These are phyloP conservation scores for Bradysia coprophila DNA, from an alignment of 1,140 invertebrate genomes.

Conservation along the genomic window DNA sequence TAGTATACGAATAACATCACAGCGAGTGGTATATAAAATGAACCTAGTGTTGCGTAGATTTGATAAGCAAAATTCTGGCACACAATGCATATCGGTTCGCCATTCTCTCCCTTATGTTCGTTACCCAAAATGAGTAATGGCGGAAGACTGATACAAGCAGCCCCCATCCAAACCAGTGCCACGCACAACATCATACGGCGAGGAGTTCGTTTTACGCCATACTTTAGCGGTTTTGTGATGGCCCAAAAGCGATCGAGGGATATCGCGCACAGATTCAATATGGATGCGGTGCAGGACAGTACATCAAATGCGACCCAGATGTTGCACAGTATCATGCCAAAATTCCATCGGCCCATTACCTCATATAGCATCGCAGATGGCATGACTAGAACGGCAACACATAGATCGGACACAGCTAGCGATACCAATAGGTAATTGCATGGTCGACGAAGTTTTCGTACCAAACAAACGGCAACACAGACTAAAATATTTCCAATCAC, in stretches of 20 bases:
- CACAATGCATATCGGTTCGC: constrained; percentile 55
- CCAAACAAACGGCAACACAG: constrained; percentile 71
- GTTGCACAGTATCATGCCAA: constrained; percentile 67
- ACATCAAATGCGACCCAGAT: constrained; percentile 73
- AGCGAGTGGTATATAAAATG: constrained; percentile 74
- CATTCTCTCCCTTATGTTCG: constrained; percentile 39
- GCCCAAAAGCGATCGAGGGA: constrained; percentile 77
- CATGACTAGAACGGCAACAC: constrained; percentile 67
- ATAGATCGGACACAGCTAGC: constrained; percentile 74
- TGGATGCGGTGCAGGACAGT: constrained; percentile 69
- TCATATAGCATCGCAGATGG: constrained; percentile 68
- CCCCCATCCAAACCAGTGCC: constrained; percentile 69
- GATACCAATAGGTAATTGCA: constrained; percentile 79
- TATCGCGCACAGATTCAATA: constrained; percentile 83
- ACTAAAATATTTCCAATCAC: constrained; percentile 80
- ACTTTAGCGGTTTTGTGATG: constrained; percentile 78
- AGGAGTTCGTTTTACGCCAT: constrained; percentile 72
- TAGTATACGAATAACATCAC: constrained; percentile 86
- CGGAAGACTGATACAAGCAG: constrained; percentile 74
- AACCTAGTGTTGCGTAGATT: constrained; percentile 76
- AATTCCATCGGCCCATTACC: constrained; percentile 66
- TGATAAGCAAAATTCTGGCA: constrained; percentile 78
- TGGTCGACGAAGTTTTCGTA: constrained; percentile 63
- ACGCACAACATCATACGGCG: constrained; percentile 69
- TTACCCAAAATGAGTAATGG: constrained; percentile 77